These are phyloP conservation scores for Meriones psammophilus DNA, from an alignment of 2,797 vertebrate genomes.

Conservation along the genomic window DNA sequence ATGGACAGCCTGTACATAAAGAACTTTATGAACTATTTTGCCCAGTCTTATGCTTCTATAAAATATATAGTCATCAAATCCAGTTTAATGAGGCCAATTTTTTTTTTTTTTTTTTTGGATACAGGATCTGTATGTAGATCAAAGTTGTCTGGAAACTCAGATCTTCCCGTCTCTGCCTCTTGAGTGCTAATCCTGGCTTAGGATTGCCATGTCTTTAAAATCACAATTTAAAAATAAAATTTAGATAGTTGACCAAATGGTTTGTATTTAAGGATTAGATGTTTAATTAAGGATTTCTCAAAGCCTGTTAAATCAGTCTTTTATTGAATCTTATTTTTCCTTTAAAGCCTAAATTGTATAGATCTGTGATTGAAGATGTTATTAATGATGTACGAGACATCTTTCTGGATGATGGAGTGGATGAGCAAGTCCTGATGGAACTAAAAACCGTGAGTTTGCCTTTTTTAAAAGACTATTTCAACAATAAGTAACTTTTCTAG, in stretches of 20 bases:
- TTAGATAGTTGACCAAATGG: slow-evolving; percentile 47
- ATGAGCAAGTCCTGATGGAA: slow-evolving; percentile 98
- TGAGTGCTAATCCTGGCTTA: not conserved
- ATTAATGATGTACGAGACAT: slow-evolving; percentile 98
- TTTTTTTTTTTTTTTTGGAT: not conserved
- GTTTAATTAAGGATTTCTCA: slow-evolving; percentile 53
- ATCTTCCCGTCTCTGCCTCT: not conserved
- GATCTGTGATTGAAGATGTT: slow-evolving; percentile 98
- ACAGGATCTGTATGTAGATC: not conserved
- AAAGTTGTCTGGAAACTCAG: not conserved
- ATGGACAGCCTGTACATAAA: not conserved
- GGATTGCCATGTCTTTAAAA: slow-evolving; percentile 27
- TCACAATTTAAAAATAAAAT: slow-evolving; percentile 13
- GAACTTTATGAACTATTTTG: not conserved
- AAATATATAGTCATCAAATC: not conserved
- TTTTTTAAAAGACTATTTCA: not conserved
- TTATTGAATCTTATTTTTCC: slow-evolving; percentile 69
- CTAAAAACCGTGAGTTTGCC: slow-evolving; percentile 95
- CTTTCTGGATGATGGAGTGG: slow-evolving; percentile 98
- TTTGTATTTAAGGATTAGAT: not conserved
- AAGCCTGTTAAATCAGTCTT: slow-evolving; percentile 48
- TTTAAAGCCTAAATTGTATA: slow-evolving; percentile 96
- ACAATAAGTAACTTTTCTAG: slow-evolving; percentile 1
- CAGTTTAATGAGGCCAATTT: slow-evolving; percentile 2
- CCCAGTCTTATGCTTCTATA: slow-evolving; percentile 5